Evolutionary conservation across 2,888 invertebrate species (phyloP), one percentile per base, ranked within the genome.

Genomic region (Xanthorhoe designata): DNA sequence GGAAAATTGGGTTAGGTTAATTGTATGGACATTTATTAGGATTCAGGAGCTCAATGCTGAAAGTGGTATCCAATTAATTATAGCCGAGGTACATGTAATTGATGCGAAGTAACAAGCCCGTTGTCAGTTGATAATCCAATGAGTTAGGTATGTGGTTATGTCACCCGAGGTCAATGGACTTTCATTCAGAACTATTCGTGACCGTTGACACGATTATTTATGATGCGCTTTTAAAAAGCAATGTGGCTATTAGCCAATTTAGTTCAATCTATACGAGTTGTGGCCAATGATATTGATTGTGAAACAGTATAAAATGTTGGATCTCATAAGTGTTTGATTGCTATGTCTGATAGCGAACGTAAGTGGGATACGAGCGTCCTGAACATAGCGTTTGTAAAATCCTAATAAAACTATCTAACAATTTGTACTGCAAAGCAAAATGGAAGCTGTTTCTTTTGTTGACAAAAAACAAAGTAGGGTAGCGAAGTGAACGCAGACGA

Each of bases 101-200:
- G 86, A 83, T 82, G 84, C 63, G 70, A 80, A 81, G 83, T 86
- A 83, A 59, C 35, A 38, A 58, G 32, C 50, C 80, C 79, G 78
- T 82, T 84, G 83, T 83, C 79, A 76, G 83, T 82, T 82, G 82
- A 82, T 83, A 82, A 82, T 83, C 86, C 79, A 77, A 68, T 68
- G 64, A 64, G 57, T 52, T 63, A 69, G 64, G 66, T 75, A 75
- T 73, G 74, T 76, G 78, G 81, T 85, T 85, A 86, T 86, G 88
- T 86, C 87, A 86, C 78, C 76, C 77, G 78, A 73, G 87, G 84
- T 86, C 83, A 79, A 79, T 69, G 82, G 72, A 83, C 85, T 83
- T 78, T 76, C 82, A 81, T 81, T 82, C 79, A 80, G 76, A 76
- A 74, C 71, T 62, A 65, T 68, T 64, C 61, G 63, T 75, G 70